Conservation (phyloP, 2,797 vertebrate genomes). For the Xenentodon cancila region DNA sequence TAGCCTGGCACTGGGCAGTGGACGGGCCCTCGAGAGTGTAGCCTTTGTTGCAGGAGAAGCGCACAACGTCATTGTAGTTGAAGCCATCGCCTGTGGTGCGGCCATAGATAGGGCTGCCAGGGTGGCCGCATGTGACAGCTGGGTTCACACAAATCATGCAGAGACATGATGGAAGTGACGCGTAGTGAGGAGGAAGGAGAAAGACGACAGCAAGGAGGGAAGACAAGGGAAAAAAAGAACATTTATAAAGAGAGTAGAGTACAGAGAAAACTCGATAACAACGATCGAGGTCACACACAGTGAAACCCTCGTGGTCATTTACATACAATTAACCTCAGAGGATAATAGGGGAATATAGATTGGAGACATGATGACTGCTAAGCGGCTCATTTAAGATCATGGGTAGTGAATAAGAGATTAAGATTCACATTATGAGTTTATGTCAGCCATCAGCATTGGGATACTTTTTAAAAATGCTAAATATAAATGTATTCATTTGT, state of each 20-base stretch:
- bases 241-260: background rate
- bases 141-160: slow-evolving; percentile 19
- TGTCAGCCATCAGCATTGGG: background rate
- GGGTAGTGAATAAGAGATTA: slow-evolving; percentile 40
- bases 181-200: slow-evolving; percentile 7
- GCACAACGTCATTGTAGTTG: slow-evolving; percentile 96
- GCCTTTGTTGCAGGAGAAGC: slow-evolving; percentile 94
- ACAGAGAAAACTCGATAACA: slow-evolving; percentile 49
- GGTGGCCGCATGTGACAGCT: slow-evolving; percentile 97
- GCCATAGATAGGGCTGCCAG: slow-evolving; percentile 97
- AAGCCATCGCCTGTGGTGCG: slow-evolving; percentile 94
- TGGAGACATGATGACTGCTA: slow-evolving; percentile 29
- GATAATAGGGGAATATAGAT: slow-evolving; percentile 37
- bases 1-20: slow-evolving; percentile 94
- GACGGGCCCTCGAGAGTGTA: slow-evolving; percentile 95
- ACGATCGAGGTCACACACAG: slow-evolving; percentile 47
- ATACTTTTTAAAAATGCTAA: no score
- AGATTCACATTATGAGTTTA: slow-evolving; percentile 32
- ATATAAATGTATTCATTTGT: no score
- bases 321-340: slow-evolving; percentile 65
- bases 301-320: slow-evolving; percentile 60
- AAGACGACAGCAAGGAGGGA: background rate
- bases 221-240: slow-evolving; percentile 5
- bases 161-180: background rate
- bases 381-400: slow-evolving; percentile 32